phyloP scores from a whole-genome alignment of 1,140 invertebrate genomes.

The Maconellicoccus hirsutus region DNA sequence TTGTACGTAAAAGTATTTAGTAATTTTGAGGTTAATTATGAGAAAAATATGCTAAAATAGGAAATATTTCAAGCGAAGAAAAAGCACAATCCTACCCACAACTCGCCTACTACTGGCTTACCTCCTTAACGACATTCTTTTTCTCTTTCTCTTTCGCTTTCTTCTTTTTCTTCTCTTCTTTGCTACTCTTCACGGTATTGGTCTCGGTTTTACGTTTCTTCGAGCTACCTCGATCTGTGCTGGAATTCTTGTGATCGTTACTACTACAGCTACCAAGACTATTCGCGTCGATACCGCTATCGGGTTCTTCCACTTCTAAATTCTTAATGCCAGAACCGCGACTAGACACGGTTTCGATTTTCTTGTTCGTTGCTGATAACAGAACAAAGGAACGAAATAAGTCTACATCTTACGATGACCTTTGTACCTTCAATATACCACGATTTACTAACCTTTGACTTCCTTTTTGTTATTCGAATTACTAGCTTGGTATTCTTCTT shows the following conservation, averaged over 20 bases:
- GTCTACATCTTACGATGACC: not conserved
- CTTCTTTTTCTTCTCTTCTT: slow-evolving; percentile 4
- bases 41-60: too few species aligned
- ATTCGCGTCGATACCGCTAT: slow-evolving; percentile 76
- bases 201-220: slow-evolving; percentile 54
- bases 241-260: slow-evolving; percentile 47
- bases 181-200: not conserved
- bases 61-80: too few species aligned
- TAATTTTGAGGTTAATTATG: too few species aligned
- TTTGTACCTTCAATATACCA: not conserved
- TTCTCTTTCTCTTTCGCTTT: not conserved
- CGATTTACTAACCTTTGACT: not conserved
- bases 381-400: not conserved
- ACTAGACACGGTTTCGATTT: not conserved
- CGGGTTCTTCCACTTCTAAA: slow-evolving; percentile 61
- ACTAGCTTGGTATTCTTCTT: slow-evolving; percentile 6
- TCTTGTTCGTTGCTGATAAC: not conserved
- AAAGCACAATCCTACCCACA: too few species aligned
- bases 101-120: not conserved
- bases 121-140: not conserved
- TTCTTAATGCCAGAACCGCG: not conserved
- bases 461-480: not conserved
- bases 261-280: slow-evolving; percentile 73
- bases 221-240: slow-evolving; percentile 32
- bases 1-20: too few species aligned